Evolutionary conservation across 1,140 invertebrate species (phyloP), one percentile per base, ranked within the genome.

Genomic region (Zelostemma sp.): DNA sequence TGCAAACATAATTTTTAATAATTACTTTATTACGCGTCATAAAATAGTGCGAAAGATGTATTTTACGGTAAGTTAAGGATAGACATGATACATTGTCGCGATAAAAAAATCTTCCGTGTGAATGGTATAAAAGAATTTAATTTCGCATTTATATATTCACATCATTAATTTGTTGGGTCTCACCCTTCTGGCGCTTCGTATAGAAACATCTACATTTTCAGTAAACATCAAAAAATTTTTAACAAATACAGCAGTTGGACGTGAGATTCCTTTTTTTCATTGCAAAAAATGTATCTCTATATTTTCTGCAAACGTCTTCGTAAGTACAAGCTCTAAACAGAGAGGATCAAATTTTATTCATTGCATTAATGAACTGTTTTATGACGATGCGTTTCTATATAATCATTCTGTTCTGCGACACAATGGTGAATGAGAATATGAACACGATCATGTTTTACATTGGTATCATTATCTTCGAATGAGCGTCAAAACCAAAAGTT

Each of bases 321-420:
- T n/a, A 35, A 35, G 8, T 28, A 28, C 3, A 28, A 8, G 33
- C 33, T 35, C 33, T n/a, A n/a, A n/a, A 35, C 33, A 35, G n/a
- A 35, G 6, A 35, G n/a, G 11, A 11, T 35, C 6, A n/a, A 35
- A 35, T n/a, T 35, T 35, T 35, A 35, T n/a, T n/a, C 33, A 35
- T 35, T n/a, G 33, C 33, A n/a, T 35, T 35, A 35, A 35, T 35
- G 33, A 35, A 35, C 33, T n/a, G 33, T 35, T n/a, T 35, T n/a
- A 9, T 35, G 33, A 35, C 33, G 2, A 2, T 35, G 6, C n/a
- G 11, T 35, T 35, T 35, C 33, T 9, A 35, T 35, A 2, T 35
- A 35, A 35, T 35, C 33, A 35, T 35, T 35, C 6, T 35, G 3
- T 35, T 35, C 33, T 35, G 33, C 33, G 33, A 35, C 33, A 35